Evolutionary conservation across 2,797 vertebrate species (phyloP), one percentile per base, ranked within the genome.

Genomic region (Simalia tracyae): DNA sequence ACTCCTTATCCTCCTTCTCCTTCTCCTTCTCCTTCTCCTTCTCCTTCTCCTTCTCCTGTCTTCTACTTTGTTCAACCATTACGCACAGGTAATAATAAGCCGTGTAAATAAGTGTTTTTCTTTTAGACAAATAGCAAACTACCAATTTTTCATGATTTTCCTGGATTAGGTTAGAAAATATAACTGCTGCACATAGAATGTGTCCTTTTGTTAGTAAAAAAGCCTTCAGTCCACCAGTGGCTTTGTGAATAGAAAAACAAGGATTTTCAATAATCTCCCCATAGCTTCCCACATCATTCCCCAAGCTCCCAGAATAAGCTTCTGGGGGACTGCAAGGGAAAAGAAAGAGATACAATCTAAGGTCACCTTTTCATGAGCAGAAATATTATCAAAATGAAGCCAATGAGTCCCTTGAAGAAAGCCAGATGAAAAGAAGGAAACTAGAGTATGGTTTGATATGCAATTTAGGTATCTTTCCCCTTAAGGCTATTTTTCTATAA

Each of bases 1-100:
- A 36, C 36, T 54, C 50, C 50, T 54, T 7, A 7, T 46, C 72
- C 1, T 46, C 19, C 1, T 68, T n/a, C 28, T 68, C 11, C 28
- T 0, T 24, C 66, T 7, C 14, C 14, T 7, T 2, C 5, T 15
- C 14, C 6, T 1, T 28, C 1, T 46, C 19, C 1, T 68, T n/a
- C 28, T 68, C 11, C 28, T 0, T 24, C 66, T 7, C 14, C 14
- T 7, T 2, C 5, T 15, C 14, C 6, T 1, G 15, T 50, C 8
- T 4, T 3, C 36, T 17, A 81, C 8, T 46, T 81, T 81, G 9
- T 81, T 81, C 72, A 81, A 46, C 24, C 19, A 54, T 54, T 54
- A 54, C 6, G 1, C 50, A 54, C 50, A 54, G 50, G 5, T 54
- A 54, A 8, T 7, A 81, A 24, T 24, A 24, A 42, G 19, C 72